A percentile compares a stretch with the other conserved stretches of the same genome.
Evolutionary conservation across 2,888 invertebrate genomes (phyloP).

Genomic region (Stenoptilia bipunctidactyla): DNA sequence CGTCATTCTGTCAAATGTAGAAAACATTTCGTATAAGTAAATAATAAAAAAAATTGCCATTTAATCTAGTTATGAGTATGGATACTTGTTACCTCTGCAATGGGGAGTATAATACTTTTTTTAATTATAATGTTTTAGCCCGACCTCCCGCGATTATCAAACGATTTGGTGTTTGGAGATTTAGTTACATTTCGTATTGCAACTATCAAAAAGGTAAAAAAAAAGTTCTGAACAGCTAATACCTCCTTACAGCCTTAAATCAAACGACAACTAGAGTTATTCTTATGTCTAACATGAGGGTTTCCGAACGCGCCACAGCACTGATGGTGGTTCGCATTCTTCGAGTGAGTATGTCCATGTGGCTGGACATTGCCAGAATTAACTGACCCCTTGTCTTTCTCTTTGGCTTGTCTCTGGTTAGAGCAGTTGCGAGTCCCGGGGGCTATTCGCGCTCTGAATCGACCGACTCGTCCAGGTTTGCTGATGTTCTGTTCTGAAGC

Average conservation of each 20-base stretch:
- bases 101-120: too few relatives aligned
- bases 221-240: too few relatives aligned
- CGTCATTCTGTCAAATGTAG: too few relatives aligned
- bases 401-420: slow-evolving; percentile 28
- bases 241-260: slow-evolving; percentile 27
- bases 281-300: slow-evolving; percentile 60
- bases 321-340: slow-evolving; percentile 59
- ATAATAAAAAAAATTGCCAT: too few relatives aligned
- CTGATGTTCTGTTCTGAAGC: slow-evolving; percentile 23
- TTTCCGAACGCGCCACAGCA: slow-evolving; percentile 65
- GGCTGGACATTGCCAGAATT: slow-evolving; percentile 34
- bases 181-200: too few relatives aligned
- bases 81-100: too few relatives aligned
- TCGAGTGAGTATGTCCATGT: slow-evolving; percentile 55
- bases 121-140: too few relatives aligned
- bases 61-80: too few relatives aligned
- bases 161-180: too few relatives aligned
- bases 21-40: too few relatives aligned
- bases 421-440: slow-evolving; percentile 43
- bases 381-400: slow-evolving; percentile 31
- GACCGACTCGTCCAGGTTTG: slow-evolving; percentile 47
- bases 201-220: too few relatives aligned
- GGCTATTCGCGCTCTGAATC: slow-evolving; percentile 49
- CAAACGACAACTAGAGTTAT: slow-evolving; percentile 47
- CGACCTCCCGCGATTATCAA: too few relatives aligned